Evolutionary conservation across 1,140 invertebrate species (phyloP).

Genomic region (Proales similis): DNA sequence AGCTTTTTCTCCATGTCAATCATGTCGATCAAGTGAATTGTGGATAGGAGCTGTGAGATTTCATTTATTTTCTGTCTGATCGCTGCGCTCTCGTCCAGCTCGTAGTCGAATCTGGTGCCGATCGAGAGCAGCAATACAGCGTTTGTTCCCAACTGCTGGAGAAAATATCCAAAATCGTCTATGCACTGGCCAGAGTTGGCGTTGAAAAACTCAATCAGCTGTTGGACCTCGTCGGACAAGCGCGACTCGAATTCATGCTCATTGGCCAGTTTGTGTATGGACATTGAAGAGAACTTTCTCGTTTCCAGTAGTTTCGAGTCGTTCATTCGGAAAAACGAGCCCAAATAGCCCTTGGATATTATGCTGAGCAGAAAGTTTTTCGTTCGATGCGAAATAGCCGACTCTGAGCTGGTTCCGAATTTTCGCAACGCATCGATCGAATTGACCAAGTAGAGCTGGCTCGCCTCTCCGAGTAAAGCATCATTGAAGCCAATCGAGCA

Average conservation of each 20-base stretch:
- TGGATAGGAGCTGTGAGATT: constrained; percentile 14
- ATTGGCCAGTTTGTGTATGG: constrained; percentile 4
- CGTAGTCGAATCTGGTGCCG: constrained; percentile 23
- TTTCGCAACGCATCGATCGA: constrained; percentile 32
- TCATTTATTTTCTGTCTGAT: constrained; percentile 29
- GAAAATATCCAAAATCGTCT: constrained; percentile 22
- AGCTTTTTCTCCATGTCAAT: constrained; percentile 20
- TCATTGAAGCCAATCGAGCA: neutral
- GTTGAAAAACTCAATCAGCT: constrained; percentile 12
- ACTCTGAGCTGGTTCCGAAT: neutral
- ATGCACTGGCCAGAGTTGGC: neutral
- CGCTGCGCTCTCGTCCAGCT: neutral
- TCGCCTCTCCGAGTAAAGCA: neutral
- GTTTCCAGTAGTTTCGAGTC: constrained; percentile 1
- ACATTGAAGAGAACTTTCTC: constrained; percentile 19
- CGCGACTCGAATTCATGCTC: constrained; percentile 18
- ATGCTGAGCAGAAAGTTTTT: constrained; percentile 22
- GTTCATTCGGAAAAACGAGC: constrained; percentile 36
- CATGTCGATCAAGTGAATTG: constrained; percentile 4
- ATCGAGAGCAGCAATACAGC: neutral
- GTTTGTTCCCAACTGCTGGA: constrained; percentile 25
- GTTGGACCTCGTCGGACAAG: constrained; percentile 5
- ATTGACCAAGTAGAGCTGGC: constrained; percentile 8
- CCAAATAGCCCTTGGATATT: constrained; percentile 26
- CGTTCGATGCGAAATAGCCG: constrained; percentile 5